Evolutionary conservation across 2,888 invertebrate genomes (phyloP).

Genomic region (Drosophila pegasa): DNA sequence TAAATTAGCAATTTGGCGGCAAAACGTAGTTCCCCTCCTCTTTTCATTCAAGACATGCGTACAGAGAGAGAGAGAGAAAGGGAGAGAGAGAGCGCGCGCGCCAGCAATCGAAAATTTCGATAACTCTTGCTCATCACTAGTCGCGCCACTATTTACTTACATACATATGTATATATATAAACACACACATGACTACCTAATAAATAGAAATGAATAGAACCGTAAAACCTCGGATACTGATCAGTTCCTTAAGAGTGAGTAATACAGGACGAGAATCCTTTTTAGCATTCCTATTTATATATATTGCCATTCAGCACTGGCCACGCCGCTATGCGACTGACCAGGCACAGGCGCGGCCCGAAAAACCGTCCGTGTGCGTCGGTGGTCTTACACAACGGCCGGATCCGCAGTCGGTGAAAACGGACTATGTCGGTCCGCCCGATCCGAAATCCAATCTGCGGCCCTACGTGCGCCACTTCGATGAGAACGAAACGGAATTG

Average conservation of each 20-base stretch:
- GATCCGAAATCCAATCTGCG: slow-evolving; percentile 92
- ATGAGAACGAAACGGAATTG: slow-evolving; percentile 88
- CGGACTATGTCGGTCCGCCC: slow-evolving; percentile 87
- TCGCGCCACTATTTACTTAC: slow-evolving; percentile 25
- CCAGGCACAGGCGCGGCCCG: slow-evolving; percentile 28
- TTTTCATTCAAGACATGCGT: slow-evolving; percentile 4
- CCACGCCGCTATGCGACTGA: slow-evolving; percentile 35
- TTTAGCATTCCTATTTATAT: background rate
- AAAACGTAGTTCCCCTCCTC: slow-evolving; percentile 12
- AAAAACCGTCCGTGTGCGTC: slow-evolving; percentile 37
- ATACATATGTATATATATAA: slow-evolving; percentile 4
- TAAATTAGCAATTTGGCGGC: slow-evolving; percentile 2
- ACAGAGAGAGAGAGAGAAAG: slow-evolving; percentile 3
- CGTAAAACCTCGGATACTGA: slow-evolving; percentile 28
- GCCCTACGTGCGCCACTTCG: slow-evolving; percentile 88
- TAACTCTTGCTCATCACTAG: slow-evolving; percentile 17
- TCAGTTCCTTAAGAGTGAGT: slow-evolving; percentile 40
- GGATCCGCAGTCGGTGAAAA: slow-evolving; percentile 67
- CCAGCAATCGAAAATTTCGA: slow-evolving; percentile 21
- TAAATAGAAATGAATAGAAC: slow-evolving; percentile 42
- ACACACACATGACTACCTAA: slow-evolving; percentile 41
- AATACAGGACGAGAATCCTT: background rate
- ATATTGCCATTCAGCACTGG: slow-evolving; percentile 26
- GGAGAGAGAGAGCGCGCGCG: background rate
- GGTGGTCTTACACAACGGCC: slow-evolving; percentile 77